phyloP scores from a whole-genome alignment of 2,113 vertebrate species.

The Chauna torquata region DNA sequence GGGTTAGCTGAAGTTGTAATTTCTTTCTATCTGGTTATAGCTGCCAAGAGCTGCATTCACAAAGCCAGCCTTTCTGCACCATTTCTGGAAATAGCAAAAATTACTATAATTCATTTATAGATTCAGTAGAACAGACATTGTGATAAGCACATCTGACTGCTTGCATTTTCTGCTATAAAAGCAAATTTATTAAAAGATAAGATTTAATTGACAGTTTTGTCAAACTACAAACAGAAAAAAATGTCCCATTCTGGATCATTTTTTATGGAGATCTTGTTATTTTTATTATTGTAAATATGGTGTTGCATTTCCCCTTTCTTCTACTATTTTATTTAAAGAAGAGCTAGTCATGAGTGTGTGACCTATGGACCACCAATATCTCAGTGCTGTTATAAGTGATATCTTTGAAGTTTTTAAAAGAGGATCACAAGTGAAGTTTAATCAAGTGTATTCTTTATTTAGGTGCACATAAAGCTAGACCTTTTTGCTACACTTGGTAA shows the following conservation, averaged over 20 bases:
- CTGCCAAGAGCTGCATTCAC: background rate
- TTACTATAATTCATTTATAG: background rate
- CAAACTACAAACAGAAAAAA: background rate
- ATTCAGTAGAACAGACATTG: background rate
- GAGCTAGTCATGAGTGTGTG: background rate
- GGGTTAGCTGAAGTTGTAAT: background rate
- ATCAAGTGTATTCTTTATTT: slow-evolving; percentile 24
- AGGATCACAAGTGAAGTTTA: background rate
- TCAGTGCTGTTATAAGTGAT: background rate
- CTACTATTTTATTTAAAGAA: background rate
- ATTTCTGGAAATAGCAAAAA: background rate
- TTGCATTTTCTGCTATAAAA: background rate
- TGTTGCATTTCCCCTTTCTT: background rate
- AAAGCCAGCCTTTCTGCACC: background rate
- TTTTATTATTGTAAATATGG: background rate
- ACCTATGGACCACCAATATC: background rate
- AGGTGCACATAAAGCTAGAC: background rate
- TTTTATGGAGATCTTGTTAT: background rate
- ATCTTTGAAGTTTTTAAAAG: slow-evolving; percentile 1
- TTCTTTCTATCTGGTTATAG: background rate
- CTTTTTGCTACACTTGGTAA: slow-evolving; percentile 21
- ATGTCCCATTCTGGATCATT: background rate
- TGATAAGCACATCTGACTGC: background rate
- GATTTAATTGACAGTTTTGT: background rate
- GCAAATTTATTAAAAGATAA: background rate